Conservation (phyloP, 1,140 invertebrate genomes). For the Drosophila tropicalis region DNA sequence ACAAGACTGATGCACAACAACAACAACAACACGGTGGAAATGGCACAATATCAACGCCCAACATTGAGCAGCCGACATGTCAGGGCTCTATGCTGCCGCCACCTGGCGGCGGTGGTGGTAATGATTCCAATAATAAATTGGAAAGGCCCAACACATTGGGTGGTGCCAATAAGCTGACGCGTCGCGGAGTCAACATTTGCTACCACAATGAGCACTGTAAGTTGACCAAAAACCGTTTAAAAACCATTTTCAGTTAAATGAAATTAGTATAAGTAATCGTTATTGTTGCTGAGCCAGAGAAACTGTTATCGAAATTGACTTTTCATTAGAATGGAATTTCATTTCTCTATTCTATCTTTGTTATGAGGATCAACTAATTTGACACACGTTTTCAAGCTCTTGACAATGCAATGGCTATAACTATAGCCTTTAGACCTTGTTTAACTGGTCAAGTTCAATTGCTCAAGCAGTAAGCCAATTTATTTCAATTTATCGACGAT, state of each 20-base stretch:
- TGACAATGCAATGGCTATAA: no score
- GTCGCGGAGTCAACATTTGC: conserved; percentile 86
- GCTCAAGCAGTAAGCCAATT: neutral
- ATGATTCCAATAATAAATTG: conserved; percentile 84
- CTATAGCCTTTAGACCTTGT: no score
- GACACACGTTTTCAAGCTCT: no score
- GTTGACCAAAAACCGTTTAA: conserved; percentile 54
- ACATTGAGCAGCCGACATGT: conserved; percentile 84
- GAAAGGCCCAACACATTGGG: conserved; percentile 90
- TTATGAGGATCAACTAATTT: no score
- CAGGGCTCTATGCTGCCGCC: conserved; percentile 83
- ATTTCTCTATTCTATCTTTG: no score
- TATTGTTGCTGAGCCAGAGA: neutral
- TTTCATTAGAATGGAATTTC: no score
- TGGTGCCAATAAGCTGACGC: conserved; percentile 88
- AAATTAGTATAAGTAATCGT: neutral
- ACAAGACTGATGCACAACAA: conserved; percentile 90
- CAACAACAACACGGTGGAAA: conserved; percentile 86
- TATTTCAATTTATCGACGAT: neutral
- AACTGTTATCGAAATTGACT: neutral
- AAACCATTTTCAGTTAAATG: neutral
- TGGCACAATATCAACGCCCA: conserved; percentile 86
- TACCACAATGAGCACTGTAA: conserved; percentile 90
- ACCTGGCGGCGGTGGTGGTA: conserved; percentile 73
- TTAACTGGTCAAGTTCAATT: no score